Conservation (phyloP, 2,797 vertebrate genomes). For the Gallinago solitaria region DNA sequence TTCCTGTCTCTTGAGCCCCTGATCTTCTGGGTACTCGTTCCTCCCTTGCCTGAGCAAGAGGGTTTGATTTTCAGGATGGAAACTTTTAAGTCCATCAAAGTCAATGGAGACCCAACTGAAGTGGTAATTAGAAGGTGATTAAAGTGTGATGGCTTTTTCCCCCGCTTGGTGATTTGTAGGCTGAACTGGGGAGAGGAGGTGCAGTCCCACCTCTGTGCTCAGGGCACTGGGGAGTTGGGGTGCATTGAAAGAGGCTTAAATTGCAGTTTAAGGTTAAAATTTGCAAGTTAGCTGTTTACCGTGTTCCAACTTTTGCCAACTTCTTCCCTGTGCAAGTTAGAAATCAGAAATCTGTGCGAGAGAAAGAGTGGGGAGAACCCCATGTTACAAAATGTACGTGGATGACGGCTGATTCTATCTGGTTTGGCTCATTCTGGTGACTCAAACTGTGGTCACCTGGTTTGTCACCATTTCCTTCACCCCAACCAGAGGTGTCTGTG, state of each 20-base stretch:
- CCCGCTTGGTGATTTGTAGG: neutral
- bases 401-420: neutral
- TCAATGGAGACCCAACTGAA: neutral
- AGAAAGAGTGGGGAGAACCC: neutral
- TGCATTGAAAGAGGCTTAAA: neutral
- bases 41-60: neutral
- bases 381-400: neutral
- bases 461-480: neutral
- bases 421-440: neutral
- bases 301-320: neutral
- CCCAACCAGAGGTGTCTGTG: fast-evolving
- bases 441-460: neutral
- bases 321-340: neutral
- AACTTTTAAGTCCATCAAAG: neutral
- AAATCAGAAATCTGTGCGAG: neutral
- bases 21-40: neutral
- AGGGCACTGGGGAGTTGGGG: neutral
- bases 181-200: neutral
- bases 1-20: neutral
- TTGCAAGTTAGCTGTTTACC: neutral
- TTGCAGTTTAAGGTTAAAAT: neutral
- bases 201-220: neutral
- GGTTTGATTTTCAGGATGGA: fast-evolving
- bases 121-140: neutral
- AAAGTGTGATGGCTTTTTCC: neutral